Base-by-base conservation (phyloP, 2,888 invertebrate species). In the Sepioteuthis lessoniana region DNA sequence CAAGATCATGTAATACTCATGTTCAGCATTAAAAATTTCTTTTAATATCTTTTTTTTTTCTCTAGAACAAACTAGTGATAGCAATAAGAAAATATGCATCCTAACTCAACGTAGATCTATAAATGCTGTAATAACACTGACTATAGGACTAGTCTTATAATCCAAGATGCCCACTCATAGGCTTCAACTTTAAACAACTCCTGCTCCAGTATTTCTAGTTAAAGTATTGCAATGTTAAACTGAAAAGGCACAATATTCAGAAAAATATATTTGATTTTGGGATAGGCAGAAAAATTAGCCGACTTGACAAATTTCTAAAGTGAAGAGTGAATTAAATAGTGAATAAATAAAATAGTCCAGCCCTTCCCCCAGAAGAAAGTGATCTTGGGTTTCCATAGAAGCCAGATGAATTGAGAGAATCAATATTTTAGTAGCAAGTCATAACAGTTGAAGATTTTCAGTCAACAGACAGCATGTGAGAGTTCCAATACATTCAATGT, bases 391-490 rank as follows among this genome's bases (percentile, higher is more conserved):
- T 76, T 76, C 76, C 76, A 76, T 76, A n/a, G 76, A 76, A 76
- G 76, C 76, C 76, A 76, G n/a, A 35, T 76, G 76, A 76, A 35
- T 76, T 16, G 76, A 76, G 76, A 76, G 76, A 76, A 76, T 76
- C 76, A 76, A 76, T 76, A 76, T 76, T 76, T 76, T n/a, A n/a
- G 76, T 76, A 76, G 76, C 35, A 76, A 76, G 76, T 76, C 76
- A 76, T 76, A 76, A 76, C 35, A 76, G 76, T 76, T n/a, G 76
- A 76, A 76, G 76, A 76, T 76, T 76, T 35, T 4, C n/a, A 76
- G 76, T 76, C 76, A n/a, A 76, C 76, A 76, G 76, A 76, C n/a
- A 76, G 76, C 76, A 76, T 76, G 76, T 76, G 8, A n/a, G 76
- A 76, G 76, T 35, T 76, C 16, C 76, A 76, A 76, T 76, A 16